These are phyloP conservation scores for Patella depressa DNA, from an alignment of 2,888 invertebrate genomes.

Conservation along the genomic window DNA sequence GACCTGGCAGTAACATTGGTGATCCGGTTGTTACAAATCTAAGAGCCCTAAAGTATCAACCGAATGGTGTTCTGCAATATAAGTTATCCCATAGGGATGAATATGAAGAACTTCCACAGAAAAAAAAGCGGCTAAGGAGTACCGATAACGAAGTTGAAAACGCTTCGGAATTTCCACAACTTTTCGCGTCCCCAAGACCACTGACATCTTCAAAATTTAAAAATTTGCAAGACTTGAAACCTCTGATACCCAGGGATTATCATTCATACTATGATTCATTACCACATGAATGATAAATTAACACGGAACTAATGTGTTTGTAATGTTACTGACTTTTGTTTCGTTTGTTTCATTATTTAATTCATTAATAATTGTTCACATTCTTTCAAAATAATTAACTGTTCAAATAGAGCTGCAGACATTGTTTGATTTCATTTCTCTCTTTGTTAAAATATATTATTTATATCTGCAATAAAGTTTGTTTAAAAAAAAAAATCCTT, in stretches of 20 bases:
- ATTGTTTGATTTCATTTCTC: no score
- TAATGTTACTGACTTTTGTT: no score
- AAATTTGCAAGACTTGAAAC: neutral
- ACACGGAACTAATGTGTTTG: no score
- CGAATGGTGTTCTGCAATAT: constrained; percentile 16
- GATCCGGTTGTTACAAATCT: constrained; percentile 31
- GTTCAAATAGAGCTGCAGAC: no score
- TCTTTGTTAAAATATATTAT: no score
- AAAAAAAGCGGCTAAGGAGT: no score
- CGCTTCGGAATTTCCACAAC: neutral
- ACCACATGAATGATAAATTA: neutral
- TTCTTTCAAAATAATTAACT: no score
- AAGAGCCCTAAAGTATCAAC: constrained; percentile 24
- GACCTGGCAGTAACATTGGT: constrained; percentile 26
- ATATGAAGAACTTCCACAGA: neutral
- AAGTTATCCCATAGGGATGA: neutral
- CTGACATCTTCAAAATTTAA: neutral
- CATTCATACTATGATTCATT: neutral
- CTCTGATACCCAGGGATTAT: neutral
- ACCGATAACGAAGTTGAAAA: no score
- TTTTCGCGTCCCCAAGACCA: neutral
- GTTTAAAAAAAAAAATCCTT: no score
- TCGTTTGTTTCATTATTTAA: no score
- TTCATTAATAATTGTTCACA: no score
- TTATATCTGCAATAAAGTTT: no score